Conservation (phyloP, 2,113 vertebrate genomes). For the Mus spicilegus region DNA sequence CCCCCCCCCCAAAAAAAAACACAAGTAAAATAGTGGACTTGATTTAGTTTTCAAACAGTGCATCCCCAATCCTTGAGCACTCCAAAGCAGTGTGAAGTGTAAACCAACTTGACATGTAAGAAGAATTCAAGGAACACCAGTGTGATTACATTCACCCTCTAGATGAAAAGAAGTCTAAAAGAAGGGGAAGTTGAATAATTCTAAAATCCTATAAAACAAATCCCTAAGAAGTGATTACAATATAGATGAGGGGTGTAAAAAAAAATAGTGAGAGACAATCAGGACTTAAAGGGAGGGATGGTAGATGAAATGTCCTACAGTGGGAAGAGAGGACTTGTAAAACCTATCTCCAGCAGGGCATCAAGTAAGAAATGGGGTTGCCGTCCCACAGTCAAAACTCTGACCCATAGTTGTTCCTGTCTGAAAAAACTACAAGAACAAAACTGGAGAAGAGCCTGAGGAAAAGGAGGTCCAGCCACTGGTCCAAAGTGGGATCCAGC, state of each 20-base stretch:
- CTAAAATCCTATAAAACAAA: not conserved
- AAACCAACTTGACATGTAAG: not conserved
- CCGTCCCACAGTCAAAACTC: too few relatives aligned
- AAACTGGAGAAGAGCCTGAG: too few relatives aligned
- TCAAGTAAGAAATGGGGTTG: too few relatives aligned
- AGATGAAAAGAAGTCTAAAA: not conserved
- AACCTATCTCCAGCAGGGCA: too few relatives aligned
- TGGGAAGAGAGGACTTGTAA: too few relatives aligned
- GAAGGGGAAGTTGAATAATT: not conserved
- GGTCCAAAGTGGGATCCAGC: too few relatives aligned
- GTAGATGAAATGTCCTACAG: too few relatives aligned
- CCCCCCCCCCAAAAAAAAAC: not conserved
- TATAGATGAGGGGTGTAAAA: not conserved
- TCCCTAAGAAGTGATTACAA: not conserved
- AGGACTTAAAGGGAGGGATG: too few relatives aligned
- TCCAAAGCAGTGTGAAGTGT: fast-evolving
- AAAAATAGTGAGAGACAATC: not conserved
- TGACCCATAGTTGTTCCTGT: too few relatives aligned
- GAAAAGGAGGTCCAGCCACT: too few relatives aligned
- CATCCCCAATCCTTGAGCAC: not conserved
- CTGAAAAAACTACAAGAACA: too few relatives aligned
- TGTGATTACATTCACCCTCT: not conserved
- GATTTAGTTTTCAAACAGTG: not conserved
- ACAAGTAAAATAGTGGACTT: not conserved
- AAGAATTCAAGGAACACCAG: not conserved